These are phyloP conservation scores for Balaenoptera acutorostrata DNA, from an alignment of 2,113 vertebrate genomes.

Conservation along the genomic window DNA sequence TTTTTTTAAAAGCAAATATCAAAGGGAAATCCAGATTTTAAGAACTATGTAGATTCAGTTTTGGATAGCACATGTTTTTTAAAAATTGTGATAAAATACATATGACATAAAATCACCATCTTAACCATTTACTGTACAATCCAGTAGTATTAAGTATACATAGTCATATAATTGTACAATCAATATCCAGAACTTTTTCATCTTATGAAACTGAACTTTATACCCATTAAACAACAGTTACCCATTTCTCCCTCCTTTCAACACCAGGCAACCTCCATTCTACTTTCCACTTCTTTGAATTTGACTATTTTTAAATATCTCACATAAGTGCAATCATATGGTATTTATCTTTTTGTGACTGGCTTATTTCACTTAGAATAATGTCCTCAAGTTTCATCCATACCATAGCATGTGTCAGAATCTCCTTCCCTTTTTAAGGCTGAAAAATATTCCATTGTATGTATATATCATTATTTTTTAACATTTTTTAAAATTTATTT, in stretches of 20 bases:
- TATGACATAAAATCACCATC: background rate
- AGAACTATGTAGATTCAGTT: background rate
- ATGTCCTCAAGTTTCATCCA: background rate
- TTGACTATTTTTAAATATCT: background rate
- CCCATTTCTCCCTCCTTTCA: background rate
- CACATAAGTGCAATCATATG: background rate
- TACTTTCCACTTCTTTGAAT: background rate
- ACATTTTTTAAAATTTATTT: no score
- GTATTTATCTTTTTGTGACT: background rate
- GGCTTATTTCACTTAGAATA: background rate
- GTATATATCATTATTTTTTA: background rate
- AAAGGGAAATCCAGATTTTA: background rate
- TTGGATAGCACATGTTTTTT: background rate
- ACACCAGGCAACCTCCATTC: background rate
- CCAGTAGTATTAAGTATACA: background rate
- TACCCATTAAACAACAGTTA: background rate
- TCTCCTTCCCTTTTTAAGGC: background rate
- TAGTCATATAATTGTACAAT: background rate
- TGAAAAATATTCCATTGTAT: background rate
- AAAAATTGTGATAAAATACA: background rate
- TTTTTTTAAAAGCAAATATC: background rate
- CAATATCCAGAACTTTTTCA: background rate
- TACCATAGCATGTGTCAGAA: background rate
- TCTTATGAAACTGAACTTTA: background rate
- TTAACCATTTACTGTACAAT: background rate